Conservation (phyloP, 2,113 vertebrate genomes). For the Chauna torquata region DNA sequence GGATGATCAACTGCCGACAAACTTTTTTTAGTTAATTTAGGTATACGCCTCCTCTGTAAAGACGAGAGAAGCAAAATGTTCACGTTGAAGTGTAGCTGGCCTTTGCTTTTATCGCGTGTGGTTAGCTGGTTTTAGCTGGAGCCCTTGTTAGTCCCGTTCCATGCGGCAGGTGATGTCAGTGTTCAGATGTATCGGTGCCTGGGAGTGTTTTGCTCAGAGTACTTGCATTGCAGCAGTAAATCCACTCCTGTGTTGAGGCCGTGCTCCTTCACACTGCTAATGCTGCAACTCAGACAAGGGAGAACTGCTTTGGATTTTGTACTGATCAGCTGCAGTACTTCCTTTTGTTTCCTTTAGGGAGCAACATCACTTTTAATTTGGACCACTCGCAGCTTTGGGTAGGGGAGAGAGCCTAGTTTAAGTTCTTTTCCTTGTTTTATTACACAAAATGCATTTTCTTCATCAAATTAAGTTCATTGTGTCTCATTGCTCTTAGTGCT, state of each 20-base stretch:
- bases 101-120: neutral
- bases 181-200: neutral
- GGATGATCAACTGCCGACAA: neutral
- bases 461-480: neutral
- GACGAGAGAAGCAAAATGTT: neutral
- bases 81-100: neutral
- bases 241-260: neutral
- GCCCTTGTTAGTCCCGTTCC: neutral
- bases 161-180: neutral
- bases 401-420: neutral
- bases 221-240: conserved; percentile 18
- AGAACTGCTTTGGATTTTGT: neutral
- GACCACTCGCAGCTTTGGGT: neutral
- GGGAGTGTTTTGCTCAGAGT: neutral
- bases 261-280: neutral
- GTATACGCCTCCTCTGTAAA: neutral
- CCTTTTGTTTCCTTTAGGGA: neutral
- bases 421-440: conserved; percentile 12
- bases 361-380: neutral
- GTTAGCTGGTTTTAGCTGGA: neutral
- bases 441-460: neutral
- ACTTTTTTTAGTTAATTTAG: conserved; percentile 1
- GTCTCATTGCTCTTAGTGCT: conserved; percentile 9
- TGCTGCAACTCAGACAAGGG: neutral
- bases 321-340: neutral